Percentiles rank a stretch among this genome's conserved stretches.
These are phyloP conservation scores for Leuciscus idus DNA, from an alignment of 2,113 vertebrate species.

Conservation along the genomic window DNA sequence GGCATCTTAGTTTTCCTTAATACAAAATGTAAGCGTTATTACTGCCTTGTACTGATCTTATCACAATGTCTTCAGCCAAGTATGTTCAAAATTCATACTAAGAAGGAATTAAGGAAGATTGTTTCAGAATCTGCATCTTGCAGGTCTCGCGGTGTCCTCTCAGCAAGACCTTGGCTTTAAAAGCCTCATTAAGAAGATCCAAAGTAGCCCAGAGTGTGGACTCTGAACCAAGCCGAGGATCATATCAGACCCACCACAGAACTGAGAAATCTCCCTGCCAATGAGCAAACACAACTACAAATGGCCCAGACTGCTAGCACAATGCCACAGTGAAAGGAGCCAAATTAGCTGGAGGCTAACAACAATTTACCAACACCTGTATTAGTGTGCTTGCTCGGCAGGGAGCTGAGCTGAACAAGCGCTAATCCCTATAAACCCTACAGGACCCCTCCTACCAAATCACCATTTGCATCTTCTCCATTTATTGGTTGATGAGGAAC, in stretches of 20 bases:
- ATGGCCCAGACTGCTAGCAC: conserved; percentile 75
- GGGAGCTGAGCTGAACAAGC: conserved; percentile 83
- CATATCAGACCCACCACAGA: conserved; percentile 88
- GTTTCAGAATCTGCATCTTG: neutral
- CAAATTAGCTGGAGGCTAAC: conserved; percentile 84
- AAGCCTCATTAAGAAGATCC: conserved; percentile 60
- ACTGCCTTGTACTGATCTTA: neutral
- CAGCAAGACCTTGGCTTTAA: conserved; percentile 29
- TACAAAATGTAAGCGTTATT: neutral
- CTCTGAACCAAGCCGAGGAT: conserved; percentile 64
- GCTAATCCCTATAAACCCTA: conserved; percentile 91
- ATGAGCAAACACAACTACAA: conserved; percentile 80
- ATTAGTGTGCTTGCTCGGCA: conserved; percentile 81
- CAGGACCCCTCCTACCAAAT: conserved; percentile 69
- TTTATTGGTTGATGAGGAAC: conserved; percentile 81
- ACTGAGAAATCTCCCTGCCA: conserved; percentile 79
- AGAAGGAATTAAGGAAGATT: neutral
- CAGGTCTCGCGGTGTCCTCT: neutral
- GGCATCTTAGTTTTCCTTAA: neutral
- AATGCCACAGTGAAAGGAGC: conserved; percentile 79
- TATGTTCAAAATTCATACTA: neutral
- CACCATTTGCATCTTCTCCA: conserved; percentile 88
- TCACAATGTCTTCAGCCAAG: neutral
- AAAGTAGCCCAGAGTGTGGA: conserved; percentile 32
- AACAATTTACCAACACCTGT: conserved; percentile 94